phyloP scores from a whole-genome alignment of 2,797 vertebrate genomes.

The Schizopygopsis malacanthus region DNA sequence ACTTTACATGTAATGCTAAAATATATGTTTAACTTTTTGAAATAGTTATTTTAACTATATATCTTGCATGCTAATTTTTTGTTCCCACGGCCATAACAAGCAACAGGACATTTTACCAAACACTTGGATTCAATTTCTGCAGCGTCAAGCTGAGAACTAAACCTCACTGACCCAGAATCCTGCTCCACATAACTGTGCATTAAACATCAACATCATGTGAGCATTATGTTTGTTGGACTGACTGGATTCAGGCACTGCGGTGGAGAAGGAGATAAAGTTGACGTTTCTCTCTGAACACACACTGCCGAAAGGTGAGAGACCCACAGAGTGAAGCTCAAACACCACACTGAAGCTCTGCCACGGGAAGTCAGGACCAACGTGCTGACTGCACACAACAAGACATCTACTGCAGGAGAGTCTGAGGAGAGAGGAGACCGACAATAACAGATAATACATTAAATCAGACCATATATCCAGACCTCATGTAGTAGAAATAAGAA shows the following conservation, averaged over 20 bases:
- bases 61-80: neutral
- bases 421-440: constrained; percentile 55
- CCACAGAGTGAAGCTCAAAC: constrained; percentile 86
- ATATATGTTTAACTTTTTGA: too few relatives aligned
- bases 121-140: neutral
- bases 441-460: neutral
- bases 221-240: constrained; percentile 32
- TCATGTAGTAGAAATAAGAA: neutral
- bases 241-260: constrained; percentile 73
- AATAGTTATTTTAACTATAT: too few relatives aligned
- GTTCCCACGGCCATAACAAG: too few relatives aligned
- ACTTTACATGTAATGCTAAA: too few relatives aligned
- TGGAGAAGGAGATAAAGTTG: constrained; percentile 81
- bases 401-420: constrained; percentile 78
- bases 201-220: neutral
- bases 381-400: constrained; percentile 79
- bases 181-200: neutral
- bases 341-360: constrained; percentile 88
- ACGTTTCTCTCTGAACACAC: constrained; percentile 82
- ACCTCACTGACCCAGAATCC: neutral
- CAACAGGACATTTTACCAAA: neutral
- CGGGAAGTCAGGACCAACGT: constrained; percentile 88
- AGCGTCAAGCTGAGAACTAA: neutral
- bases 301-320: constrained; percentile 82
- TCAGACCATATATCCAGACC: neutral